A percentile compares a stretch with the other conserved stretches of the same genome.
Conservation (phyloP, 2,797 vertebrate species). For the Nasua narica region DNA sequence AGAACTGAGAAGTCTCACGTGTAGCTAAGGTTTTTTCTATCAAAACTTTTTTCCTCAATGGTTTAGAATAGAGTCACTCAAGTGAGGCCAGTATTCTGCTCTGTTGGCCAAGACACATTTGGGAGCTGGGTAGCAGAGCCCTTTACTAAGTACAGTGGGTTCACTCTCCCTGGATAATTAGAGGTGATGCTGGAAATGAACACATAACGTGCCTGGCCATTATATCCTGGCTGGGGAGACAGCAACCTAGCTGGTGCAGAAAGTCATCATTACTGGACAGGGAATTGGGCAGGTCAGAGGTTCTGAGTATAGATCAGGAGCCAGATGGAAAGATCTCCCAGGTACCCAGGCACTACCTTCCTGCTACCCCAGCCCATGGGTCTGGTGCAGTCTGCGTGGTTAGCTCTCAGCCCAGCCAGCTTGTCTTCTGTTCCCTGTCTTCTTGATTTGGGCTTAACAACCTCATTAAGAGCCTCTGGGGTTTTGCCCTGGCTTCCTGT, state of each 20-base stretch:
- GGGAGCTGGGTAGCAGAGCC: not conserved
- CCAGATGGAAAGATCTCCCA: not conserved
- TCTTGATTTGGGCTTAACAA: not conserved
- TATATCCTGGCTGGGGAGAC: not conserved
- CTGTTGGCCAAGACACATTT: not conserved
- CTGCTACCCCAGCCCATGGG: not conserved
- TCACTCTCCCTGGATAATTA: not conserved
- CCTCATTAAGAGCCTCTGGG: not conserved
- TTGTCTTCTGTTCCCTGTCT: not conserved
- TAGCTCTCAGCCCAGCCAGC: not conserved
- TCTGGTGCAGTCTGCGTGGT: not conserved
- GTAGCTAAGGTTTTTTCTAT: not conserved
- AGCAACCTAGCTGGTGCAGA: not conserved
- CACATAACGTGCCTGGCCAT: not conserved
- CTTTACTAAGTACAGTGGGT: not conserved
- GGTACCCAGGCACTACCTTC: not conserved
- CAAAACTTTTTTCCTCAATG: not conserved
- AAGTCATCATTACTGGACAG: not conserved
- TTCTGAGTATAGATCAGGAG: not conserved
- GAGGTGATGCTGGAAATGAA: not conserved
- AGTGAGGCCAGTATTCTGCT: not conserved
- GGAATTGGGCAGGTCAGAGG: not conserved
- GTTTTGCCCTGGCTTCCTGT: not conserved
- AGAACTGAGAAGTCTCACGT: not conserved
- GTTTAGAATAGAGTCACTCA: not conserved